Base-by-base conservation (phyloP, 1,140 invertebrate genomes). In the Probaryconus sp. region DNA sequence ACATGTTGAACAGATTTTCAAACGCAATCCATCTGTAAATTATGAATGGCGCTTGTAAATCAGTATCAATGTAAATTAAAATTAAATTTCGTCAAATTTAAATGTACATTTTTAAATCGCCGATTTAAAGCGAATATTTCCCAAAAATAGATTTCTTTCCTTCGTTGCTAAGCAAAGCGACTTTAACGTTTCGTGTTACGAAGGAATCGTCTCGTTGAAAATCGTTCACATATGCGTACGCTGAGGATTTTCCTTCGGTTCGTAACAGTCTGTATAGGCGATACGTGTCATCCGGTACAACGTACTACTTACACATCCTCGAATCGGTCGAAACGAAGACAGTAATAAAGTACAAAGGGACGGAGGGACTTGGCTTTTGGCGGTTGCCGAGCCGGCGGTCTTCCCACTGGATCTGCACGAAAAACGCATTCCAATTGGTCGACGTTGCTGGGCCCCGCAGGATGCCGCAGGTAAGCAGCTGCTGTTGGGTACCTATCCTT, bases 381-480 rank as follows among this genome's bases (percentile, higher is more conserved):
- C 65, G 65, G 65, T 77, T 74, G 71, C 60, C 65, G 55, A 77
- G 63, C 56, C 65, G 68, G 55, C 72, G 56, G 53, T 61, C 26
- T 72, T 75, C 76, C 76, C 63, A 42, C 13, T 78, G 68, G 48
- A 37, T 9, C 73, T 28, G 45, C 14, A 11, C 55, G 51, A 72
- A 45, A 76, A 31, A 17, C 28, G 24, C 30, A 18, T 21, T n/a
- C 50, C 38, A 56, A 79, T 43, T 79, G 77, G 77, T 58, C 38
- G 50, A 35, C 56, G 60, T 38, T 30, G 56, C 38, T 43, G 55
- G 61, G 55, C 60, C 61, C 61, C 13, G 42, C 48, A 65, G 68
- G 48, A 65, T 53, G 55, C 60, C 51, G 65, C 84, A 87, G 82
- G 85, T 85, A 86, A 85, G 84, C 83, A 84, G 87, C 84, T 83